A percentile compares a stretch with the other conserved stretches of the same genome.
Conservation (phyloP, 2,113 vertebrate genomes). For the Centropus bengalensis region DNA sequence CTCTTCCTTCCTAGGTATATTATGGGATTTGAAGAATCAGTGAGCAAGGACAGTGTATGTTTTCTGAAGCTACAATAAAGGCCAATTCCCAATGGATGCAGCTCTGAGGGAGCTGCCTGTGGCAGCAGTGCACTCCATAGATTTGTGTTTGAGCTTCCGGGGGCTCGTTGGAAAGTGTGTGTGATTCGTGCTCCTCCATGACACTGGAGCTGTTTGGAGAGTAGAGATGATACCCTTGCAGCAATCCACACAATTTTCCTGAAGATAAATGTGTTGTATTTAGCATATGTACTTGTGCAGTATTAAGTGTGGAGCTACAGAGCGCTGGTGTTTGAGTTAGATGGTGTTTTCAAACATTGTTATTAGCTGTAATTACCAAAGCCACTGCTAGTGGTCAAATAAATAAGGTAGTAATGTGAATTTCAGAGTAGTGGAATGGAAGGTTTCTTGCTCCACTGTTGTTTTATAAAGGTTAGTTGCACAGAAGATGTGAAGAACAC, state of each 20-base stretch:
- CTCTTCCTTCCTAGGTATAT: not conserved
- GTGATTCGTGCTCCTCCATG: accelerated
- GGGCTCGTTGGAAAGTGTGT: accelerated
- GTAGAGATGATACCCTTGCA: not conserved
- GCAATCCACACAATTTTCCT: not conserved
- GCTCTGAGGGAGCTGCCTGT: not conserved
- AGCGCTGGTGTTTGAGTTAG: not conserved
- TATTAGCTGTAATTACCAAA: not conserved
- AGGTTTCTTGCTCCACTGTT: not conserved
- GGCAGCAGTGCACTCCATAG: not conserved
- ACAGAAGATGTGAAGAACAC: not conserved
- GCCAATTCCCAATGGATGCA: not conserved
- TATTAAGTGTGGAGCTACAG: accelerated
- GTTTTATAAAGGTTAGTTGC: not conserved
- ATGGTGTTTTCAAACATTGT: not conserved
- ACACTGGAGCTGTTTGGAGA: not conserved
- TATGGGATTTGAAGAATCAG: not conserved
- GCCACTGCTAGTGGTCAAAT: not conserved
- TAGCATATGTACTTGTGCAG: accelerated
- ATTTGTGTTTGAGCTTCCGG: not conserved
- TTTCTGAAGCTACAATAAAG: not conserved
- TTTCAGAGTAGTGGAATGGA: not conserved
- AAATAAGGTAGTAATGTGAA: not conserved
- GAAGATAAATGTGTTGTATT: accelerated
- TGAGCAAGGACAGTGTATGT: not conserved